Conservation (phyloP, 2,113 vertebrate genomes). For the Chinchilla lanigera region DNA sequence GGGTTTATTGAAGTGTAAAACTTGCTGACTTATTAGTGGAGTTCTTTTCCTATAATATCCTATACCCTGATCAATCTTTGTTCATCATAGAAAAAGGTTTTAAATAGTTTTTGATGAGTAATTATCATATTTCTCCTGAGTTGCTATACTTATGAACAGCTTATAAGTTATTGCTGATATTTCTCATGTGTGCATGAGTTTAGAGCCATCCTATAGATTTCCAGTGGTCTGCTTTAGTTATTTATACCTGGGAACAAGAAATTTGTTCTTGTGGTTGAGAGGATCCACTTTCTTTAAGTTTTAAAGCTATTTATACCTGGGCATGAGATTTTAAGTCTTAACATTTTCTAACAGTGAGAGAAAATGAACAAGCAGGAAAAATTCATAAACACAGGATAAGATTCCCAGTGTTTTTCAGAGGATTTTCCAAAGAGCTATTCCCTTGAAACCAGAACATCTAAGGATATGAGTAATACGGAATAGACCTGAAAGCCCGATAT, state of each 20-base stretch:
- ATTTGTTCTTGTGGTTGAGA: not conserved
- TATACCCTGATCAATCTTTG: not conserved
- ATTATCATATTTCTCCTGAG: not conserved
- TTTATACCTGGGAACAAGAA: not conserved
- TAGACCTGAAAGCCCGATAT: not conserved
- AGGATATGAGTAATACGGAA: not conserved
- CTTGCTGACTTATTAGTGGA: not conserved
- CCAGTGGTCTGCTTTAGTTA: fast-evolving
- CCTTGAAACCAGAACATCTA: not conserved
- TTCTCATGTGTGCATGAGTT: fast-evolving
- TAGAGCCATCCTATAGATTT: not conserved
- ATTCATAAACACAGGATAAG: not conserved
- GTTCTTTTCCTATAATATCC: not conserved
- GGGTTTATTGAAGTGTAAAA: not conserved
- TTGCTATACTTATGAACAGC: not conserved
- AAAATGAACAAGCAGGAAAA: not conserved
- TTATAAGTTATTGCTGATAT: not conserved
- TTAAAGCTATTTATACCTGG: not conserved
- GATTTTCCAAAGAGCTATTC: not conserved
- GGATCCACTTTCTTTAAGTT: not conserved
- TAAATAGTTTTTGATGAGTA: not conserved
- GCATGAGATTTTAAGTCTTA: not conserved
- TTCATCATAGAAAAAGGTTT: not conserved
- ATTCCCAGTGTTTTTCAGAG: not conserved
- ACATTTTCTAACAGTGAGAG: not conserved